Conservation (phyloP, 2,113 vertebrate genomes). For the Chrysochloris asiatica region DNA sequence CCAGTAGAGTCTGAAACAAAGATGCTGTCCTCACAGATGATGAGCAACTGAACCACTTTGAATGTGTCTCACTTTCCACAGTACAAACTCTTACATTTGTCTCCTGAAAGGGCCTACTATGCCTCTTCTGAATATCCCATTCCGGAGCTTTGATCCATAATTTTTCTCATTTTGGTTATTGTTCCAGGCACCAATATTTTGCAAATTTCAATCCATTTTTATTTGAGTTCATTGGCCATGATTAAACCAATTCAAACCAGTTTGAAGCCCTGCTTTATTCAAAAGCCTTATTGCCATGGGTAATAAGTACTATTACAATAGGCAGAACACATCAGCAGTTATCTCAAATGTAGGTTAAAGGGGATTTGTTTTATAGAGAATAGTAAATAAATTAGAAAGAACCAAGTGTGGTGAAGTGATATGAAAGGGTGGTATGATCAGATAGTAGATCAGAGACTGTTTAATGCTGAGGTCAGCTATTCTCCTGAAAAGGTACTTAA, state of each 20-base stretch:
- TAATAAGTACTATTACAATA: neutral
- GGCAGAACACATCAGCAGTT: neutral
- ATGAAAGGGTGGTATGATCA: neutral
- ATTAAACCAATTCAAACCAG: neutral
- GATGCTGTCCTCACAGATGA: neutral
- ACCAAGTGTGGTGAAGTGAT: neutral
- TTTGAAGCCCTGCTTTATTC: neutral
- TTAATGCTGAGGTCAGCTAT: neutral
- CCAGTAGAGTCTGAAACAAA: too few relatives aligned
- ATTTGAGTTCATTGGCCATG: neutral
- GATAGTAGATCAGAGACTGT: neutral
- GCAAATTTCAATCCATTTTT: neutral
- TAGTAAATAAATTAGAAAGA: neutral
- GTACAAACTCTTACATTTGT: neutral
- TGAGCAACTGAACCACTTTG: neutral
- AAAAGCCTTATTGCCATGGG: neutral
- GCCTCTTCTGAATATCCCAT: neutral
- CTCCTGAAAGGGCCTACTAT: neutral
- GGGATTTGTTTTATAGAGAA: neutral
- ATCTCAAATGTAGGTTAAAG: neutral
- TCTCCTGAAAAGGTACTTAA: neutral
- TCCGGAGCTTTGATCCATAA: neutral
- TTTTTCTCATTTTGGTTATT: neutral
- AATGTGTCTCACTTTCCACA: neutral
- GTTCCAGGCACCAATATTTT: neutral